Percentiles rank a stretch among this genome's conserved stretches.
phyloP scores from a whole-genome alignment of 2,113 vertebrate genomes.

The Antigone vipio region DNA sequence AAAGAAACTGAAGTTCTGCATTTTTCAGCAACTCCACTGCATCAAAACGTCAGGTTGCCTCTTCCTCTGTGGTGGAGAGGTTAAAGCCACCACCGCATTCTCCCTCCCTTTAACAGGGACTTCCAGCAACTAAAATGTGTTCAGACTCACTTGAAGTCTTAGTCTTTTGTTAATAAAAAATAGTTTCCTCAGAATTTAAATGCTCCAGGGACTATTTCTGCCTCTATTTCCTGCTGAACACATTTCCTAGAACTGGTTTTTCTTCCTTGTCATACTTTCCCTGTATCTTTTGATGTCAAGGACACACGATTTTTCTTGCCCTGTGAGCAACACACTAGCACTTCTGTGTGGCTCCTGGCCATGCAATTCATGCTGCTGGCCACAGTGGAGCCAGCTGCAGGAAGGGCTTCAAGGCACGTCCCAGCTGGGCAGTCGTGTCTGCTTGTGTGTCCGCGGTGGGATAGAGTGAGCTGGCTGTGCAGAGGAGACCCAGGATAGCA shows the following conservation, averaged over 20 bases:
- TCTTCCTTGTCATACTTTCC: not conserved
- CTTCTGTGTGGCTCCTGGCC: not conserved
- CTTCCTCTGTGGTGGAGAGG: not conserved
- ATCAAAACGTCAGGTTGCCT: not conserved
- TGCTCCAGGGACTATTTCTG: not conserved
- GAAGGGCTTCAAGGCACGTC: not conserved
- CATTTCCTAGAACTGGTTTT: not conserved
- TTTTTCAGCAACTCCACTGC: not conserved
- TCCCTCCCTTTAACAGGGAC: not conserved
- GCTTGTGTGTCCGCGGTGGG: fast-evolving
- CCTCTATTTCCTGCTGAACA: not conserved
- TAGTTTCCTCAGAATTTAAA: not conserved
- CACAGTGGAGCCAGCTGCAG: not conserved
- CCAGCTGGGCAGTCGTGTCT: fast-evolving
- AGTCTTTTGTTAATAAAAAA: not conserved
- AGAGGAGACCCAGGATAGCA: not conserved
- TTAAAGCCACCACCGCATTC: not conserved
- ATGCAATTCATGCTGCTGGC: fast-evolving
- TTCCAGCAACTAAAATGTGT: not conserved
- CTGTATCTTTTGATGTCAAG: not conserved
- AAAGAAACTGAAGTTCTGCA: not conserved
- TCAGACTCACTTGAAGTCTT: not conserved
- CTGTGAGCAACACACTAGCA: not conserved
- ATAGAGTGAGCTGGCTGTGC: not conserved
- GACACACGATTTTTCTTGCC: not conserved